phyloP scores from a whole-genome alignment of 2,888 invertebrate species.

The Coenonympha arcania region DNA sequence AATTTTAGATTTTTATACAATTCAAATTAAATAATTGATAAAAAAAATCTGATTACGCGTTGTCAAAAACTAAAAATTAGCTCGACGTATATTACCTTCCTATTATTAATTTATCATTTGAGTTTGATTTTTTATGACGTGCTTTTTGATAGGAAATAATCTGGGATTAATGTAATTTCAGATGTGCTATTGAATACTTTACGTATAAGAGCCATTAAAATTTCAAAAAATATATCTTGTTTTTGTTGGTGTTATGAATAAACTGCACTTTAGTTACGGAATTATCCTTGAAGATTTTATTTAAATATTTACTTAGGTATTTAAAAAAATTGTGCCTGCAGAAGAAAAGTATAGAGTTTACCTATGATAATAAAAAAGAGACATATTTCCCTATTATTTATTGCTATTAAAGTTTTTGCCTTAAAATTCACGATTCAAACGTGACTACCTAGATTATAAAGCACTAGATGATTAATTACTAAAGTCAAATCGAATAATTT shows the following conservation, averaged over 20 bases:
- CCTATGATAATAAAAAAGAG: slow-evolving; percentile 28
- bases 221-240: neutral
- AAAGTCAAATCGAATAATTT: slow-evolving; percentile 33
- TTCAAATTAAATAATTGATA: too few relatives aligned
- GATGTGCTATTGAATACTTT: too few relatives aligned
- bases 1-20: too few relatives aligned
- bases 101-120: too few relatives aligned
- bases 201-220: too few relatives aligned
- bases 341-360: slow-evolving; percentile 34
- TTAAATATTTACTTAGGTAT: slow-evolving; percentile 31
- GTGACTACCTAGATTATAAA: slow-evolving; percentile 50
- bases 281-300: slow-evolving; percentile 3
- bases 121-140: too few relatives aligned
- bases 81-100: too few relatives aligned
- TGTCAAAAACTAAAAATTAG: too few relatives aligned
- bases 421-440: slow-evolving; percentile 42
- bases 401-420: slow-evolving; percentile 48
- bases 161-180: too few relatives aligned
- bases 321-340: slow-evolving; percentile 30
- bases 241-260: slow-evolving; percentile 22
- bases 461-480: slow-evolving; percentile 42
- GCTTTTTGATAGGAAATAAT: too few relatives aligned
- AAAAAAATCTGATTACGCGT: too few relatives aligned
- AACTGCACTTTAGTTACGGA: slow-evolving; percentile 4
- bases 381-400: slow-evolving; percentile 51